Base-by-base conservation (phyloP, 2,113 vertebrate genomes). In the Eubucco bourcierii region DNA sequence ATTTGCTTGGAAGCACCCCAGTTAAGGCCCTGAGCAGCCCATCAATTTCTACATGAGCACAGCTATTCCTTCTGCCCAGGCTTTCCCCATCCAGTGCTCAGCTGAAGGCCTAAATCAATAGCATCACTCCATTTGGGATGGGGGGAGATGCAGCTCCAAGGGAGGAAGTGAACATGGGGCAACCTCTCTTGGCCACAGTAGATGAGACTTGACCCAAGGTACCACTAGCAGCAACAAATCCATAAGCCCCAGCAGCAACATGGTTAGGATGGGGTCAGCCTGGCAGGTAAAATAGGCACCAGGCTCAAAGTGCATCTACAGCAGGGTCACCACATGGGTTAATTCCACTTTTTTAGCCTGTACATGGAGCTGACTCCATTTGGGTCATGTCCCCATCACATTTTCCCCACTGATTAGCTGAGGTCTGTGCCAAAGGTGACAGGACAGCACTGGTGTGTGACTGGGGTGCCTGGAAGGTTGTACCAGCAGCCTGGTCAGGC, bases 251-350 rank as follows among this genome's bases (percentile, higher is more conserved):
- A 37, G 21, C 4, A 58, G 31, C 47, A 58, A 2, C 33, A 2
- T 1, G 15, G 56, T 37, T 11, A 31, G 46, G 47, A 50, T 0
- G 1, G n/a, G 23, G 28, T n/a, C 74, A 27, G 15, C 4, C 4
- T 28, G 13, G 34, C 41, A 41, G 41, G 15, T 41, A 41, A 41
- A 41, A 41, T 15, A 41, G 41, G 41, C 41, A 41, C 41, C 41
- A 41, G 41, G 41, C 14, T 18, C 6, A 11, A 71, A 59, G 55
- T 2, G 3, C 16, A 25, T 3, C 34, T 31, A 21, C 9, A 17
- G 0, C 1, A 31, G 14, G 3, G 7, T 7, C 3, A 2, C 2
- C 0, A 1, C 2, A 6, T 28, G 75, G 25, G 71, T 84, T 25
- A 29, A 53, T 71, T 15, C 25, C n/a, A 15, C 0, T 8, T 39